Base-by-base conservation (phyloP, 1,140 invertebrate genomes). In the Ceratosolen solmsi region DNA sequence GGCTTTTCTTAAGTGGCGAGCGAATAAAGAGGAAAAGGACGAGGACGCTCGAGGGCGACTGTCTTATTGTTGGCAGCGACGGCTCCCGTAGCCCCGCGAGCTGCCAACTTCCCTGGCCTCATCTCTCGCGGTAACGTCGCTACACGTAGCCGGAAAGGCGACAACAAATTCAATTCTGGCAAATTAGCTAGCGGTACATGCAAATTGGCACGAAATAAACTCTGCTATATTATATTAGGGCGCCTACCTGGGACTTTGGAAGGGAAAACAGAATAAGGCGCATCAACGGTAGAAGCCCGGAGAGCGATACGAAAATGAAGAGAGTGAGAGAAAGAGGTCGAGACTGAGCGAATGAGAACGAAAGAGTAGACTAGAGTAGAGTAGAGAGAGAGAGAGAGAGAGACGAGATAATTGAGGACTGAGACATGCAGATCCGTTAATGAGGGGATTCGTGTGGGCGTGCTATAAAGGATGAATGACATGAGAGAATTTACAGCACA, bases 201-300 rank as follows among this genome's bases (percentile, higher is more conserved):
- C 89, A 91, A 91, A 91, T 91, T 90, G 89, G 86, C 88, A 89
- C 87, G 86, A 89, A 91, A 91, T 90, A 88, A 91, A 91, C 89
- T 91, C 89, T 86, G 88, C 86, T 91, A 89, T 89, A 91, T 91
- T 90, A 89, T 89, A 90, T 91, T 91, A 91, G 89, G n/a, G 84
- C 85, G 87, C 86, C 88, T 89, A 89, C 88, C 87, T 88, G 85
- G 85, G 85, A 91, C 90, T 90, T 91, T 90, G 87, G 87, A 86
- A 87, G 87, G 87, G 86, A 90, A 89, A 88, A 88, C 88, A 87
- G 87, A 90, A 87, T 88, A 87, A 89, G 85, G 86, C 80, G 79
- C 75, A 20, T 13, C 8, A 33, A 30, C 70, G 33, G 25, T 46
- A 46, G n/a, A 46, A 2, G 7, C 4, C 33, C 22, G 3, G 36